These are phyloP conservation scores for Saguinus midas DNA, from an alignment of 2,113 vertebrate genomes.

Conservation along the genomic window DNA sequence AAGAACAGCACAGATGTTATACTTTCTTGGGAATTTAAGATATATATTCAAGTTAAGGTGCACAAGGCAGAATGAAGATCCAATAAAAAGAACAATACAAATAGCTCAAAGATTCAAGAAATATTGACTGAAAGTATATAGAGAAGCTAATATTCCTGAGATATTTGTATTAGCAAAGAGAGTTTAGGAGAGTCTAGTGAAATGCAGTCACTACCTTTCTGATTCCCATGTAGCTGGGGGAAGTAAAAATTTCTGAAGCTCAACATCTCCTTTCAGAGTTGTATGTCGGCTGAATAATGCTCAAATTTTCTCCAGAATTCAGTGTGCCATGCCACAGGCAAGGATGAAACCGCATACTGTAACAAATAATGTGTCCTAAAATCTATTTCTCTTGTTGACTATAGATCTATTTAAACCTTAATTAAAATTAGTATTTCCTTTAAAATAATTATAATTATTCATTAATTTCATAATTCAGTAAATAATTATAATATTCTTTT, in stretches of 20 bases:
- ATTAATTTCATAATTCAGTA: neutral
- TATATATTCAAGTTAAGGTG: neutral
- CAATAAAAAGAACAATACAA: neutral
- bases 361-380: neutral
- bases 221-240: neutral
- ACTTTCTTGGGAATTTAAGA: neutral
- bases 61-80: neutral
- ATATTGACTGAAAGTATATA: neutral
- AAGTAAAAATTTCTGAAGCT: neutral
- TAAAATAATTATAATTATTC: neutral
- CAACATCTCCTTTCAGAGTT: neutral
- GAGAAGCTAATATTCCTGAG: neutral
- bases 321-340: neutral
- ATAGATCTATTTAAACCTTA: slow-evolving; percentile 13
- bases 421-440: neutral
- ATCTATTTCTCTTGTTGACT: neutral
- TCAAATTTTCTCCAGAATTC: neutral
- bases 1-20: neutral
- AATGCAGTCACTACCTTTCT: neutral
- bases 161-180: neutral
- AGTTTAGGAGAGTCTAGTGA: neutral
- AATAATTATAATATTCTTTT: neutral
- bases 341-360: neutral
- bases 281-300: neutral
- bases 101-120: neutral